phyloP scores from a whole-genome alignment of 2,797 vertebrate genomes.

The Mergus octosetaceus region DNA sequence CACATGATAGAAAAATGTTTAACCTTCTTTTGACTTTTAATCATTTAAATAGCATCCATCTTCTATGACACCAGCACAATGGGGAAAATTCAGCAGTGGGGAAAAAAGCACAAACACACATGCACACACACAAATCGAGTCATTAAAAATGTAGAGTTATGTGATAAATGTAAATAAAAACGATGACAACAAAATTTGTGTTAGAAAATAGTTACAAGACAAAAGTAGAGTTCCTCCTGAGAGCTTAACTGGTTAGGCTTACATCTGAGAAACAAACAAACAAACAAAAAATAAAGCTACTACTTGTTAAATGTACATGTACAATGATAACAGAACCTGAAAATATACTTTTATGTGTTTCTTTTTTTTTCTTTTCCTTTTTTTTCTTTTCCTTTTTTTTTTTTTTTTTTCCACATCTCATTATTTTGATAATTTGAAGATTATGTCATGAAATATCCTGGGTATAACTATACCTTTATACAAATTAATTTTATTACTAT shows the following conservation, averaged over 20 bases:
- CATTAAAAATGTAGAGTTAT: not conserved
- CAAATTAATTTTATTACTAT: not conserved
- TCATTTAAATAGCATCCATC: not conserved
- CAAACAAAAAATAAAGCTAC: not conserved
- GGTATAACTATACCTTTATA: not conserved
- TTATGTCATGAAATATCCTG: not conserved
- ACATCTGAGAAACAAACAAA: not conserved
- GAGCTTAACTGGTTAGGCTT: not conserved
- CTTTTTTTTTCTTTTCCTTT: not conserved
- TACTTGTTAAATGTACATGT: not conserved
- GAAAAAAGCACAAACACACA: not conserved
- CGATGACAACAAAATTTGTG: not conserved
- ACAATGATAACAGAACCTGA: not conserved
- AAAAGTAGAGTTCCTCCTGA: not conserved
- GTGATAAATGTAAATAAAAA: not conserved
- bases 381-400: no score
- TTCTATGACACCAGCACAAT: not conserved
- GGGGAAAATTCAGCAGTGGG: not conserved
- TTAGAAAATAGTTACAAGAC: not conserved
- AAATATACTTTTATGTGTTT: not conserved
- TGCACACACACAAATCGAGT: not conserved
- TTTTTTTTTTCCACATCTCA: not conserved
- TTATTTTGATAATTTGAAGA: not conserved
- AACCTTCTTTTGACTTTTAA: not conserved
- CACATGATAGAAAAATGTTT: not conserved